Evolutionary conservation across 1,140 invertebrate species (phyloP).

Genomic region (Saccostrea glomerata): DNA sequence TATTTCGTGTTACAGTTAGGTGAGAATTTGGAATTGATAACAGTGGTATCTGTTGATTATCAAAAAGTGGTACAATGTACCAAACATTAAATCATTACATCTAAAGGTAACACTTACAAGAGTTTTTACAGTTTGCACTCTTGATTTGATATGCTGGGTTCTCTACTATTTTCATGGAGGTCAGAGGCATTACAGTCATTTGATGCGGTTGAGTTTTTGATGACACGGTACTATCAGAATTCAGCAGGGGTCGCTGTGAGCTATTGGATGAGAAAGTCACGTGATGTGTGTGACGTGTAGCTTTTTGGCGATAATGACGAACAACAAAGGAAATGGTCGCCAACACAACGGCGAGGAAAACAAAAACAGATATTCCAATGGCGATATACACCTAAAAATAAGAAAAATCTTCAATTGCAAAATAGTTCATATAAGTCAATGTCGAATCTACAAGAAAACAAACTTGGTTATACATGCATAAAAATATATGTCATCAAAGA

Average conservation of each 20-base stretch:
- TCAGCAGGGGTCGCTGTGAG: slow-evolving; percentile 46
- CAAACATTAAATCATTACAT: no score
- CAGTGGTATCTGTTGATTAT: no score
- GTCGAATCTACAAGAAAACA: no score
- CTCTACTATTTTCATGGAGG: slow-evolving; percentile 72
- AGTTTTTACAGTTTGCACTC: slow-evolving; percentile 40
- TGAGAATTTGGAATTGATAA: no score
- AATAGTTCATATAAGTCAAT: no score
- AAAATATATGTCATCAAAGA: no score
- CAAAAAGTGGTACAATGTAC: no score
- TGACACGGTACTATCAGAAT: slow-evolving; percentile 15
- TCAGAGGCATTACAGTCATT: slow-evolving; percentile 74
- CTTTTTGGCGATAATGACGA: slow-evolving; percentile 50
- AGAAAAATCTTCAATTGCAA: no score
- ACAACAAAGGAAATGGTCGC: slow-evolving; percentile 54
- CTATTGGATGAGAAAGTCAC: slow-evolving; percentile 44
- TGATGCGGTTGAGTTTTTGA: slow-evolving; percentile 38
- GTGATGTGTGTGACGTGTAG: slow-evolving; percentile 43
- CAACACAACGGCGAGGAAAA: slow-evolving; percentile 49
- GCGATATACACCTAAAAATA: slow-evolving; percentile 49
- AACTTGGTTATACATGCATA: no score
- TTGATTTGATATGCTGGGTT: slow-evolving; percentile 77
- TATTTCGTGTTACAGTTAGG: no score
- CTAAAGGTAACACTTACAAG: slow-evolving; percentile 24
- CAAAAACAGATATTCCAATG: slow-evolving; percentile 52